Evolutionary conservation across 2,797 vertebrate genomes (phyloP).

Genomic region (Eremophila alpestris): DNA sequence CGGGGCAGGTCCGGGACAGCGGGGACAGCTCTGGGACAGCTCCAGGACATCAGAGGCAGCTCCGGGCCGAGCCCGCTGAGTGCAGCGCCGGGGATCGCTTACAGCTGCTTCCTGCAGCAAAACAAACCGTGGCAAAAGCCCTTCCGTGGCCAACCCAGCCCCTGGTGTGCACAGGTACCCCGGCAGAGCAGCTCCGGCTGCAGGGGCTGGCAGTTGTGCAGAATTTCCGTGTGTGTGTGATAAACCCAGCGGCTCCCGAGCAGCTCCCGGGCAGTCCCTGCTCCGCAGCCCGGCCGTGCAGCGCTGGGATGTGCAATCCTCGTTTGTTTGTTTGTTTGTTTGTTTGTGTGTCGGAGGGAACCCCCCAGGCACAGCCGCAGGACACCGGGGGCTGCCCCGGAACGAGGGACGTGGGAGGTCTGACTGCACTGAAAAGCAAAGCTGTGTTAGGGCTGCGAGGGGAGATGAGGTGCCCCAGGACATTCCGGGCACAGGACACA

Average conservation of each 20-base stretch:
- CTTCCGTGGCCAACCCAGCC: background rate
- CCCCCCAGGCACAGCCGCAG: constrained; percentile 64
- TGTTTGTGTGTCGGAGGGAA: background rate
- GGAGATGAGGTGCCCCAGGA: background rate
- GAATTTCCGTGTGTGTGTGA: background rate
- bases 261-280: background rate
- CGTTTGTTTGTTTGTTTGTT: background rate
- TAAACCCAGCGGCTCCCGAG: background rate
- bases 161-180: background rate
- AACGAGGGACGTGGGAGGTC: constrained; percentile 29
- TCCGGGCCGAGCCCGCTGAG: background rate
- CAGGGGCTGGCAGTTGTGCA: background rate
- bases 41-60: too few relatives aligned
- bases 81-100: background rate
- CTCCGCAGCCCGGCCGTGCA: background rate
- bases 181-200: background rate
- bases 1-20: too few relatives aligned
- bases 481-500: fast-evolving
- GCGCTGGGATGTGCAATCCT: constrained; percentile 46
- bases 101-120: background rate
- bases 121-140: background rate
- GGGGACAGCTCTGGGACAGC: too few relatives aligned
- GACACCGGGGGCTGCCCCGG: constrained; percentile 10
- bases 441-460: too few relatives aligned
- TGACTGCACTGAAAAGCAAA: background rate